Evolutionary conservation across 2,888 invertebrate species (phyloP).

Genomic region (Atrina japonica): DNA sequence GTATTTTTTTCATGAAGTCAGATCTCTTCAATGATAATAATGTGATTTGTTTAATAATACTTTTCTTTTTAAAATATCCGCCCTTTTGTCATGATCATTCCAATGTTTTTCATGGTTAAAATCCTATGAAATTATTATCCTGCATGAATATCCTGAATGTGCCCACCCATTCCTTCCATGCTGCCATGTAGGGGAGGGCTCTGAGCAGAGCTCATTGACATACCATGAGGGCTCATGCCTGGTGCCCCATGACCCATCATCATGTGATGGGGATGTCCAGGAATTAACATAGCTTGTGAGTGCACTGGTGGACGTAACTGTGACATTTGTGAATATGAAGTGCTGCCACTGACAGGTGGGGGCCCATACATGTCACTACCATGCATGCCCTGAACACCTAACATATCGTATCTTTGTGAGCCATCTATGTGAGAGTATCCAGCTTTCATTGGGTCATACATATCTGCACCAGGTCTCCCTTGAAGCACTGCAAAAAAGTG

Average conservation of each 20-base stretch:
- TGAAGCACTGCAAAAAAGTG: slow-evolving; percentile 65
- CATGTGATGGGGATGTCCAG: slow-evolving; percentile 82
- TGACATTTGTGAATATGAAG: slow-evolving; percentile 81
- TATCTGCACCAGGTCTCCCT: slow-evolving; percentile 73
- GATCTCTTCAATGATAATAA: slow-evolving; percentile 13
- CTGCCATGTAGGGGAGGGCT: slow-evolving; percentile 80
- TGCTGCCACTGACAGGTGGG: slow-evolving; percentile 68
- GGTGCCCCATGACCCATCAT: slow-evolving; percentile 81
- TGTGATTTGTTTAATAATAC: slow-evolving; percentile 11
- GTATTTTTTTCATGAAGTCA: slow-evolving; percentile 7
- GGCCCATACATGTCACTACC: slow-evolving; percentile 79
- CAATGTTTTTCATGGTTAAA: slow-evolving; percentile 10
- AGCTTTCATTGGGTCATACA: slow-evolving; percentile 77
- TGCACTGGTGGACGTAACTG: slow-evolving; percentile 81
- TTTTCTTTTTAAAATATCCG: background rate
- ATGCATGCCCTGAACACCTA: slow-evolving; percentile 72
- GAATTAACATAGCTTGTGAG: slow-evolving; percentile 82
- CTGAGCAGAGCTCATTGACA: slow-evolving; percentile 79
- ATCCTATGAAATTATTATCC: slow-evolving; percentile 53
- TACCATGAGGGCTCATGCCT: slow-evolving; percentile 80
- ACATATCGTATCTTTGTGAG: slow-evolving; percentile 72
- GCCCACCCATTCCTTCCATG: slow-evolving; percentile 78
- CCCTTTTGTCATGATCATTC: slow-evolving; percentile 15
- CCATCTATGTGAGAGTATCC: slow-evolving; percentile 75
- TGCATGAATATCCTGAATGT: slow-evolving; percentile 80